Base-by-base conservation (phyloP, 2,888 invertebrate genomes). In the Nomada flava region DNA sequence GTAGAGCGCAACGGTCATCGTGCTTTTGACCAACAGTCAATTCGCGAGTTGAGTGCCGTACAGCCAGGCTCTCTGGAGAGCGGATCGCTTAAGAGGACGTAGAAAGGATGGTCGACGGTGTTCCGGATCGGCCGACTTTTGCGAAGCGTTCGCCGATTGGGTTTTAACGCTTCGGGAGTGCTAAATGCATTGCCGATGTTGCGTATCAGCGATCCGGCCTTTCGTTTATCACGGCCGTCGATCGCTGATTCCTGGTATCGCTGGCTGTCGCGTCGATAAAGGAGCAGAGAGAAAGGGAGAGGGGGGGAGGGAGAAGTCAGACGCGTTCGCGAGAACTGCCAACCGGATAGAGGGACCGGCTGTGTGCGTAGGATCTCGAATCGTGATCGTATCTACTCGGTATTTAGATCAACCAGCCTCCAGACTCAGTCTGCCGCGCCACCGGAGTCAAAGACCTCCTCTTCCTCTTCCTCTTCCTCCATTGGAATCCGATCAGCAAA, bases 341-440 rank as follows among this genome's bases (percentile, higher is more conserved):
- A 79, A 60, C 78, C 79, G 79, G 78, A 77, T 65, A 70, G 78
- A 78, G 78, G 65, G 62, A 73, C 69, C 73, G 75, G 75, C 74
- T 76, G 70, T 77, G 89, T 77, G 89, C 88, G 84, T 86, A 87
- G 85, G 79, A 88, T 90, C 83, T 68, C 69, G 79, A 74, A 79
- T 74, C 83, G 81, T 86, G 89, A 90, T 90, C 86, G 86, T 90
- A 90, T 89, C 88, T 79, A 67, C 79, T 53, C 83, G 89, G 89
- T 90, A 90, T 90, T 90, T 90, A 89, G 90, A 87, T 89, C 89
- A 82, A 85, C 81, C 89, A 83, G 82, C 84, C 86, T 85, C 89
- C 86, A 78, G 86, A 84, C 82, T 82, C 78, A 79, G 82, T 88
- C 88, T 83, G 83, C 79, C 79, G 85, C 75, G 75, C 80, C 78